Percentiles rank a stretch among this genome's conserved stretches.
phyloP scores from a whole-genome alignment of 2,113 vertebrate species.

The Athene cunicularia region DNA sequence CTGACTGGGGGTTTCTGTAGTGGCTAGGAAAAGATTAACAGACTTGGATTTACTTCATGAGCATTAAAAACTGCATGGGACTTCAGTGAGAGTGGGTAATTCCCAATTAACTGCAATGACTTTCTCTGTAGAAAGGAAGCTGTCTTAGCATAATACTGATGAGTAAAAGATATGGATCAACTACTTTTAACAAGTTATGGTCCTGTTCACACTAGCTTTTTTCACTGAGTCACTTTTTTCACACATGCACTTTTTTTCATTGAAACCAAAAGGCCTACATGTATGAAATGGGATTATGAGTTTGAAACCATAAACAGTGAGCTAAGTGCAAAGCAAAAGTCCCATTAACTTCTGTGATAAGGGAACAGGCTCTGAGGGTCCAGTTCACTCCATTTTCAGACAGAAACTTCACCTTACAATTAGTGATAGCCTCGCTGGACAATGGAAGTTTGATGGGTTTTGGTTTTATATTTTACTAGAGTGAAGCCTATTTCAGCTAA shows the following conservation, averaged over 20 bases:
- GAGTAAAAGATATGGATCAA: background rate
- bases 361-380: background rate
- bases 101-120: background rate
- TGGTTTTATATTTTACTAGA: background rate
- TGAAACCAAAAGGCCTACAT: background rate
- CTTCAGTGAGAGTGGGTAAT: background rate
- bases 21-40: background rate
- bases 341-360: background rate
- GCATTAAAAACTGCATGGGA: background rate
- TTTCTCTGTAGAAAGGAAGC: background rate
- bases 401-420: background rate
- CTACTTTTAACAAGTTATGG: background rate
- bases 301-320: background rate
- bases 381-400: background rate
- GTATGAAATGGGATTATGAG: background rate
- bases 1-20: background rate
- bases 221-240: background rate
- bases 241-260: background rate
- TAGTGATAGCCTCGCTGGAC: background rate
- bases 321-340: background rate
- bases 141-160: background rate
- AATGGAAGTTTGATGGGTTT: background rate
- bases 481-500: background rate
- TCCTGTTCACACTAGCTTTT: background rate
- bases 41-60: background rate